Base-by-base conservation (phyloP, 2,797 vertebrate genomes). In the Thalassophryne amazonica region DNA sequence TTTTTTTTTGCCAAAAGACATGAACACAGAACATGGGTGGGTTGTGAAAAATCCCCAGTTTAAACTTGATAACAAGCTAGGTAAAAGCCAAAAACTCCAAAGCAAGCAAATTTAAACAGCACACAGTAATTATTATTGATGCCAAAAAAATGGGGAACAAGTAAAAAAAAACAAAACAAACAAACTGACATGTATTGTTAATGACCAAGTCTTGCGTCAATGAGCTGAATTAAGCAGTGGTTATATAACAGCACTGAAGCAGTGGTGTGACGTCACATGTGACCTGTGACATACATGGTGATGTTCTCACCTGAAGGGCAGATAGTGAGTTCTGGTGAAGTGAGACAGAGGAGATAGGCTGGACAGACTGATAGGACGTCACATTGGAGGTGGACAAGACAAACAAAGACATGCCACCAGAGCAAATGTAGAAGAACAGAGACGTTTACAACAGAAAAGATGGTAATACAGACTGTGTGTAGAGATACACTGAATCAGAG, bases 241-340 rank as follows among this genome's bases (percentile, higher is more conserved):
- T n/a, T n/a, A n/a, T n/a, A n/a, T n/a, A 53, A 36, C 5, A 19
- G 17, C 21, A 31, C 34, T 14, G 3, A 4, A 20, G 39, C 16
- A 12, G 20, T n/a, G 31, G 31, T 8, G 14, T 4, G 11, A 52
- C 41, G 66, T 76, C 51, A 68, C 13, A 43, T 9, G 9, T 42
- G 39, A 60, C 10, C 11, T 11, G 16, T 16, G 12, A 15, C 2
- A 14, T 25, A 51, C 1, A 14, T 13, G 7, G 34, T 11, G 53
- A 40, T 40, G 22, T 15, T 80, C 89, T 90, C 88, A 91, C 91
- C 89, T 89, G 61, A 82, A 62, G 14, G 82, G 78, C 53, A 79
- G 61, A 58, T 78, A 83, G 60, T 85, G 77, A 54, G 82, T 35
- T 81, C 84, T 86, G 77, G 76, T 35, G 18, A 70, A 42, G 59